These are phyloP conservation scores for Rhagophthalmus giganteus DNA, from an alignment of 2,888 invertebrate species.

Conservation along the genomic window DNA sequence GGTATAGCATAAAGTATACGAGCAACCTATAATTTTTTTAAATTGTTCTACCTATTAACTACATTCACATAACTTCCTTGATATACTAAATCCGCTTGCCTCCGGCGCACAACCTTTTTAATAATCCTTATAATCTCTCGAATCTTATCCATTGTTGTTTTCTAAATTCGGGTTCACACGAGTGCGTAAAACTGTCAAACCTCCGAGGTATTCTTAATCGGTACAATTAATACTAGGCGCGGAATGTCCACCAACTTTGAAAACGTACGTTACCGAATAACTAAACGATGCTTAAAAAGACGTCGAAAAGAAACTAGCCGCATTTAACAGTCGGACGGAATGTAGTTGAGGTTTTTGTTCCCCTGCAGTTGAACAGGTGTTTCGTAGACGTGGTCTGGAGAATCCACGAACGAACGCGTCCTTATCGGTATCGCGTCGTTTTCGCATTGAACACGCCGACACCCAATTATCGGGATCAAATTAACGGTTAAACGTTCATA, in stretches of 20 bases:
- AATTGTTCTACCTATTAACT: not conserved
- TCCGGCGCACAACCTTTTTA: constrained; percentile 7
- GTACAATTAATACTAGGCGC: no score
- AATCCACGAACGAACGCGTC: constrained; percentile 34
- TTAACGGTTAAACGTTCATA: constrained; percentile 20
- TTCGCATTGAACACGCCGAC: constrained; percentile 30
- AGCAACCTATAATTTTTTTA: not conserved
- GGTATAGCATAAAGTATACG: not conserved
- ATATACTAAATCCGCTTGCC: constrained; percentile 6
- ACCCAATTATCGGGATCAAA: constrained; percentile 15
- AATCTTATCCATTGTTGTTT: constrained; percentile 11
- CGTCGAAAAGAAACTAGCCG: constrained; percentile 26
- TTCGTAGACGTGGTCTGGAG: constrained; percentile 28
- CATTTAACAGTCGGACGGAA: constrained; percentile 31
- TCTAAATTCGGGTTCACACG: constrained; percentile 10
- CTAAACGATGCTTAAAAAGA: constrained; percentile 24
- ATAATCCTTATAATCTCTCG: constrained; percentile 5
- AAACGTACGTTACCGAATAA: constrained; percentile 13
- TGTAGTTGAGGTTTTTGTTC: constrained; percentile 33
- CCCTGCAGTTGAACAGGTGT: constrained; percentile 35
- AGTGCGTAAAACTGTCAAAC: constrained; percentile 12
- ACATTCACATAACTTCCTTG: constrained; percentile 4
- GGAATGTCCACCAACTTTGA: no score
- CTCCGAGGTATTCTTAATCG: constrained; percentile 12
- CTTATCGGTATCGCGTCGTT: constrained; percentile 37